These are phyloP conservation scores for Dilophus febrilis DNA, from an alignment of 2,888 invertebrate species.

Conservation along the genomic window DNA sequence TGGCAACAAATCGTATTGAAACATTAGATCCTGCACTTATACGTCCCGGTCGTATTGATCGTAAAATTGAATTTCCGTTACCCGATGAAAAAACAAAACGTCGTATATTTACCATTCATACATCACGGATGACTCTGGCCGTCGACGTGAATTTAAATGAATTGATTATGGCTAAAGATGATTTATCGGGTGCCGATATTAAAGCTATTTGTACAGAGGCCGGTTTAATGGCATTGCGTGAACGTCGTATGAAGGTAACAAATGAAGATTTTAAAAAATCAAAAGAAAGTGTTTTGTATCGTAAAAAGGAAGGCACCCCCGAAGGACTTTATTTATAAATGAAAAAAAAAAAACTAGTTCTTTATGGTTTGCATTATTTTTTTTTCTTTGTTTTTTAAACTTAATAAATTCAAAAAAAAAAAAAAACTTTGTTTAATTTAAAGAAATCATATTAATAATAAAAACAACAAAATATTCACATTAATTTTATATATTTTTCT, in stretches of 20 bases:
- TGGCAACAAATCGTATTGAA: constrained; percentile 97
- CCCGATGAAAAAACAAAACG: constrained; percentile 98
- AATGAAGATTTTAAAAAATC: constrained; percentile 99
- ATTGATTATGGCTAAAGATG: constrained; percentile 98
- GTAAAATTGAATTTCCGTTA: constrained; percentile 97
- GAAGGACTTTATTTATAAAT: constrained; percentile 92
- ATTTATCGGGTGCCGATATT: constrained; percentile 92
- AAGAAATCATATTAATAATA: too few species aligned
- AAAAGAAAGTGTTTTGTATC: constrained; percentile 95
- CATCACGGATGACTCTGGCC: constrained; percentile 95
- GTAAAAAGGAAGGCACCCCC: constrained; percentile 98
- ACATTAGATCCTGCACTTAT: constrained; percentile 97
- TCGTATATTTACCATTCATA: constrained; percentile 94
- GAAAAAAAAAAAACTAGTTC: constrained; percentile 9
- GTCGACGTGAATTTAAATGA: constrained; percentile 94
- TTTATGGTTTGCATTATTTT: neutral
- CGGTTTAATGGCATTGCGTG: constrained; percentile 91
- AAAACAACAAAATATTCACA: too few species aligned
- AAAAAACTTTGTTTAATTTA: too few species aligned
- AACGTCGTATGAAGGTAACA: constrained; percentile 98
- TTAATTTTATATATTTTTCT: too few species aligned
- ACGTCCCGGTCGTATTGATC: constrained; percentile 94
- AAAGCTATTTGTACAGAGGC: constrained; percentile 99
- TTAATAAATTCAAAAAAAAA: too few species aligned
- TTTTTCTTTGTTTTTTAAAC: neutral